A percentile compares a stretch with the other conserved stretches of the same genome.
These are phyloP conservation scores for Netelia melanura DNA, from an alignment of 2,888 invertebrate genomes.

Conservation along the genomic window DNA sequence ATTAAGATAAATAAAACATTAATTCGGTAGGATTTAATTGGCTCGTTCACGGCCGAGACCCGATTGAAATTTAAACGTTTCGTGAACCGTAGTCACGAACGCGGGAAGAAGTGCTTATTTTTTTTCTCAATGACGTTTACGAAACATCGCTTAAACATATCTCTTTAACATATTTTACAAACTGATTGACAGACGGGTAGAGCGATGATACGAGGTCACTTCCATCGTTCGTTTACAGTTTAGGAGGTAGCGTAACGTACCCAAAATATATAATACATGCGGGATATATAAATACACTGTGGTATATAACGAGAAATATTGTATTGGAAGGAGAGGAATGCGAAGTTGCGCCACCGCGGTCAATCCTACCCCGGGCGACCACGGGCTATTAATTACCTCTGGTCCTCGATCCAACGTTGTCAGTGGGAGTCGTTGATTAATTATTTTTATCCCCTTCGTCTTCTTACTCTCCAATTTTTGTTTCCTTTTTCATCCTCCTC, in stretches of 20 bases:
- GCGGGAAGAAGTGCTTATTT: no score
- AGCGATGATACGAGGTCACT: constrained; percentile 40
- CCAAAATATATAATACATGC: not conserved
- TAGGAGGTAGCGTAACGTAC: not conserved
- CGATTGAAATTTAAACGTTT: no score
- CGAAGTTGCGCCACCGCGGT: constrained; percentile 61
- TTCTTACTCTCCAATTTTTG: not conserved
- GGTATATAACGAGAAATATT: constrained; percentile 45
- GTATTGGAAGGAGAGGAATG: constrained; percentile 60
- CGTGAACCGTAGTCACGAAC: no score
- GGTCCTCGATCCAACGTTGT: constrained; percentile 55
- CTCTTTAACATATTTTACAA: constrained; percentile 26
- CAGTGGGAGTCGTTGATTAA: constrained; percentile 69
- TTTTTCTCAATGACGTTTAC: no score
- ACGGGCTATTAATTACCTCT: constrained; percentile 77
- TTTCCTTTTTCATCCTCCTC: not conserved
- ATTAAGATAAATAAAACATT: not conserved
- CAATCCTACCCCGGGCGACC: constrained; percentile 72
- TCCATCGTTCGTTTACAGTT: not conserved
- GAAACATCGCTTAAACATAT: not conserved
- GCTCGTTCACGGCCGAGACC: no score
- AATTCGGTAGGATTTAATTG: no score
- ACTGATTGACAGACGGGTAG: constrained; percentile 27
- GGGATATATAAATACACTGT: not conserved
- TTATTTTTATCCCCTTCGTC: not conserved